Evolutionary conservation across 53 echinoderm and acorn worm genomes (phyloP).

Genomic region (Echinometra lucunter): DNA sequence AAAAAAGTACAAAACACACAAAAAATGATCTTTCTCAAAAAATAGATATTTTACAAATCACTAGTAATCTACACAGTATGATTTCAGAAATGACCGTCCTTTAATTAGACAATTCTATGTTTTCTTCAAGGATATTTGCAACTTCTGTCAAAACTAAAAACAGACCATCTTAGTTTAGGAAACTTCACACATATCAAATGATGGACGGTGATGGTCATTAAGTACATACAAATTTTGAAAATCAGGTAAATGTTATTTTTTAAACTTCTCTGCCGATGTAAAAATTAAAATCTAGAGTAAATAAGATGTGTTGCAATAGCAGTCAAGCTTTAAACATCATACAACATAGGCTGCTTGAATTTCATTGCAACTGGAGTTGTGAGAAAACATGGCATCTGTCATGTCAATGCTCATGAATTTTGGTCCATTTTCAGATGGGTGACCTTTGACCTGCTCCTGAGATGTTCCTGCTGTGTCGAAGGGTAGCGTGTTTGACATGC

Average conservation of each 20-base stretch:
- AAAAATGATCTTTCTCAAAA: background rate
- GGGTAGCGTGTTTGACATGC: slow-evolving; percentile 3
- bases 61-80: background rate
- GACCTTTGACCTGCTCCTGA: slow-evolving; percentile 43
- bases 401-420: background rate
- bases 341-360: background rate
- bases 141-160: background rate
- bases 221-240: background rate
- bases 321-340: background rate
- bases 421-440: background rate
- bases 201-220: background rate
- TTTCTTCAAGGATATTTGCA: background rate
- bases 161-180: too few species aligned
- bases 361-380: background rate
- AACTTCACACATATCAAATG: background rate
- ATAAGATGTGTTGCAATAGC: background rate
- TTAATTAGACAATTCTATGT: background rate
- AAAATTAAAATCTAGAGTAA: background rate
- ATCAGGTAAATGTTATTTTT: background rate
- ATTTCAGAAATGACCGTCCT: background rate
- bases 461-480: background rate
- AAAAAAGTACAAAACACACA: background rate
- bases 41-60: background rate
- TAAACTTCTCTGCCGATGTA: background rate
- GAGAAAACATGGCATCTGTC: background rate